phyloP scores from a whole-genome alignment of 2,797 vertebrate species.

The Spondyliosoma cantharus region DNA sequence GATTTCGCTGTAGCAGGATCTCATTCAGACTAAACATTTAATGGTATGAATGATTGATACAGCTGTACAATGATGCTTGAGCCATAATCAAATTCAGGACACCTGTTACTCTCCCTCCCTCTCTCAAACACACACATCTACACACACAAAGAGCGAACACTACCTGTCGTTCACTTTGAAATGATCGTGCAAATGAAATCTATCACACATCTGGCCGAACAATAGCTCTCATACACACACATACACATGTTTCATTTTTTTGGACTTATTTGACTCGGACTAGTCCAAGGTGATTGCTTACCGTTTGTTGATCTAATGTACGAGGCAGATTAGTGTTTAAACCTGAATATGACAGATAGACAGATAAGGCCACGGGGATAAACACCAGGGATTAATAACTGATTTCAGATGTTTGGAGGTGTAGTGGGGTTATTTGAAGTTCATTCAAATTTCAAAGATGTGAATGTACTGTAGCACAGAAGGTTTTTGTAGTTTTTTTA shows the following conservation, averaged over 20 bases:
- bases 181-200: slow-evolving; percentile 22
- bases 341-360: slow-evolving; percentile 5
- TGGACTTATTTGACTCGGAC: neutral
- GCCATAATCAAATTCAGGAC: slow-evolving; percentile 1
- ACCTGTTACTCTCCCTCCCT: neutral
- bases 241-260: neutral
- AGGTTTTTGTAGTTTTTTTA: neutral
- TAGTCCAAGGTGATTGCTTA: slow-evolving; percentile 37
- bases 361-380: slow-evolving; percentile 1
- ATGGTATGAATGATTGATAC: slow-evolving; percentile 7
- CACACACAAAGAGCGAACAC: slow-evolving; percentile 18
- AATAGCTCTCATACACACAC: neutral
- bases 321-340: slow-evolving; percentile 12
- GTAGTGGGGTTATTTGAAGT: neutral
- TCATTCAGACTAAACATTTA: slow-evolving; percentile 6
- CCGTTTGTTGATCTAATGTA: slow-evolving; percentile 21
- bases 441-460: neutral
- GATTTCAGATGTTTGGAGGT: slow-evolving; percentile 5
- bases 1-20: slow-evolving; percentile 4
- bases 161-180: slow-evolving; percentile 13
- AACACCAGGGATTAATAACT: neutral
- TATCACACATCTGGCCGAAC: slow-evolving; percentile 13
- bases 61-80: neutral
- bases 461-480: neutral
- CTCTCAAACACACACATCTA: neutral